Percentiles rank a stretch among this genome's conserved stretches.
Evolutionary conservation across 2,888 invertebrate species (phyloP).

Genomic region (Nebria salina): DNA sequence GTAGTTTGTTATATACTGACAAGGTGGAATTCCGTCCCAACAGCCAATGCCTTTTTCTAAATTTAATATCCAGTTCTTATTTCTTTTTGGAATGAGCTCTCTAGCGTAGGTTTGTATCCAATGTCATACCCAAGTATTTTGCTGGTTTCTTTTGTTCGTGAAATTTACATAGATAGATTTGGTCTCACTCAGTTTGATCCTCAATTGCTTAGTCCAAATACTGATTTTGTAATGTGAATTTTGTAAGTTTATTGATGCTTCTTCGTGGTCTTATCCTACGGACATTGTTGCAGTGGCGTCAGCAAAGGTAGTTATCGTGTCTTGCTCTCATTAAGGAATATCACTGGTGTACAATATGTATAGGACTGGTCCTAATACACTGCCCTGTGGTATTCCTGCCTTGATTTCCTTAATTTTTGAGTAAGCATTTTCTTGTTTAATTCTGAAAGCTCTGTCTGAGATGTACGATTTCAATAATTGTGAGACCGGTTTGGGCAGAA

Average conservation of each 20-base stretch:
- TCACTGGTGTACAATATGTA: not conserved
- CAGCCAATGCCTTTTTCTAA: conserved; percentile 37
- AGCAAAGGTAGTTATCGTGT: conserved; percentile 48
- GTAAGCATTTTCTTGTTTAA: too few relatives aligned
- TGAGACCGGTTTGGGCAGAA: not conserved
- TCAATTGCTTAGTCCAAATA: conserved; percentile 51
- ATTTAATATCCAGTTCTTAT: conserved; percentile 32
- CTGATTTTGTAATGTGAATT: conserved; percentile 40
- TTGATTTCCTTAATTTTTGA: not conserved
- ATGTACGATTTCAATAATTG: not conserved
- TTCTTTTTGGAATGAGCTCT: conserved; percentile 47
- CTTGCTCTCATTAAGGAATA: not conserved
- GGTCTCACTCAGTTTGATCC: conserved; percentile 49
- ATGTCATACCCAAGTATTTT: conserved; percentile 48
- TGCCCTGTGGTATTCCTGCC: conserved; percentile 31
- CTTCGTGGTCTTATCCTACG: conserved; percentile 44
- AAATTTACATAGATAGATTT: conserved; percentile 52
- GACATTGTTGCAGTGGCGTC: conserved; percentile 48
- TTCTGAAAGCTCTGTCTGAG: not conserved
- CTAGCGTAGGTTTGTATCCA: too few relatives aligned
- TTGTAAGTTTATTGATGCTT: conserved; percentile 47
- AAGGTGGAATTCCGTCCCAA: conserved; percentile 34
- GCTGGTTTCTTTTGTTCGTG: conserved; percentile 48
- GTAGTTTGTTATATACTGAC: conserved; percentile 35
- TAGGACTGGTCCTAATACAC: conserved; percentile 25